Evolutionary conservation across 2,113 vertebrate genomes (phyloP).

Genomic region (Accipiter virgatus): DNA sequence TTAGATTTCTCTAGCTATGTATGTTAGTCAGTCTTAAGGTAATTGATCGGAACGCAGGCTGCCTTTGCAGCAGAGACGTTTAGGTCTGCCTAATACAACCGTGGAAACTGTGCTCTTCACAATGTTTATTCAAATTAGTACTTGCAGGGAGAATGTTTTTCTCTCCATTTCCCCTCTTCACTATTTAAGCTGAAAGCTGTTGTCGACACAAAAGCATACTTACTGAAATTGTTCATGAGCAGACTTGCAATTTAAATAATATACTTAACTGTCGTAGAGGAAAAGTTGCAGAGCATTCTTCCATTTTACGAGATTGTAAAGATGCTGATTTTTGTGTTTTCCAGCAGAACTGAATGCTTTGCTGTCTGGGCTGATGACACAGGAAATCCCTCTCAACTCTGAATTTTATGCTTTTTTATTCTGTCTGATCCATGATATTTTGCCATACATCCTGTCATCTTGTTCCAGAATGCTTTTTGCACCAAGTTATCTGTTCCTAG

Average conservation of each 20-base stretch:
- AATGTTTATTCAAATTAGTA: background rate
- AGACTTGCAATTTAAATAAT: background rate
- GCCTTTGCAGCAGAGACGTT: background rate
- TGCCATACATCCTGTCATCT: background rate
- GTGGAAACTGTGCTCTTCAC: background rate
- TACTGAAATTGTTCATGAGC: background rate
- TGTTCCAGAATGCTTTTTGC: slow-evolving; percentile 2
- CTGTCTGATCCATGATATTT: background rate
- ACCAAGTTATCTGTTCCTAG: background rate
- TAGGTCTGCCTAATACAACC: background rate
- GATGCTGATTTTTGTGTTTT: background rate
- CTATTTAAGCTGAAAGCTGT: background rate
- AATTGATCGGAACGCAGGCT: background rate
- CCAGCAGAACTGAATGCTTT: background rate
- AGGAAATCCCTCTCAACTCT: background rate
- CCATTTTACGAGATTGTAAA: background rate
- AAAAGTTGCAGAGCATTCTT: background rate
- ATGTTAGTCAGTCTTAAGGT: background rate
- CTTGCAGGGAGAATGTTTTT: background rate
- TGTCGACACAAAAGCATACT: background rate
- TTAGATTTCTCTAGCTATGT: background rate
- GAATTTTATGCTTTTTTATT: background rate
- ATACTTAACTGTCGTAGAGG: background rate
- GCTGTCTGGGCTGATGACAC: background rate
- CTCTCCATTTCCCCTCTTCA: background rate